Evolutionary conservation across 2,888 invertebrate species (phyloP), one percentile per base, ranked within the genome.

Genomic region (Agrochola circellaris): DNA sequence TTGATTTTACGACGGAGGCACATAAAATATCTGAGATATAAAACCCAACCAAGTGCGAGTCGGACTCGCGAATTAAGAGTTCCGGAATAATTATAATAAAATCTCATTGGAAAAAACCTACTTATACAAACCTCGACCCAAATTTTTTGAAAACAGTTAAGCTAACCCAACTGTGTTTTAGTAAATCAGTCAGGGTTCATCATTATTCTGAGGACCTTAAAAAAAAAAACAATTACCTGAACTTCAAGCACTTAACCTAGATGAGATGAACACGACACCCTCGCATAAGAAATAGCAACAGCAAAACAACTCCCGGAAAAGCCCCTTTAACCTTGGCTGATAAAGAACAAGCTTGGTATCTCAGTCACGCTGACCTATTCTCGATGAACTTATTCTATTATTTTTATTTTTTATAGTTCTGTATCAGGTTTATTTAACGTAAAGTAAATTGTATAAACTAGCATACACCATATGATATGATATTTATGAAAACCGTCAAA

Each of bases 261-360:
- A 20, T 30, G 30, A n/a, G 30, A 42, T 61, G 13, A 34, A 5
- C 23, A 30, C 30, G 6, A 9, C 15, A 17, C 6, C 0, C 20
- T 48, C 23, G 48, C 17, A 7, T 56, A 38, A 56, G 45, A 73
- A 45, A 64, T 2, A 15, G 7, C 17, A 45, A 26, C 9, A 34
- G 17, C n/a, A 26, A 20, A 65, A 38, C 30, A 64, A 62, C 30
- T 77, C 54, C 15, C 54, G 70, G 76, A 67, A 71, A 68, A 48
- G 30, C 11, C 38, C 30, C n/a, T 45, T 20, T 51, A 45, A 51
- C 61, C 61, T 68, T 70, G 48, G 30, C 38, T 64, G 34, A 65
- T 48, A 48, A 48, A 45, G 15, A 15, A 26, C 23, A 58, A 64
- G 15, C 64, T 79, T 42, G 48, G 54, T 51, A 30, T 70, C 45